These are phyloP conservation scores for Acleris laterana DNA, from an alignment of 2,888 invertebrate genomes.

Conservation along the genomic window DNA sequence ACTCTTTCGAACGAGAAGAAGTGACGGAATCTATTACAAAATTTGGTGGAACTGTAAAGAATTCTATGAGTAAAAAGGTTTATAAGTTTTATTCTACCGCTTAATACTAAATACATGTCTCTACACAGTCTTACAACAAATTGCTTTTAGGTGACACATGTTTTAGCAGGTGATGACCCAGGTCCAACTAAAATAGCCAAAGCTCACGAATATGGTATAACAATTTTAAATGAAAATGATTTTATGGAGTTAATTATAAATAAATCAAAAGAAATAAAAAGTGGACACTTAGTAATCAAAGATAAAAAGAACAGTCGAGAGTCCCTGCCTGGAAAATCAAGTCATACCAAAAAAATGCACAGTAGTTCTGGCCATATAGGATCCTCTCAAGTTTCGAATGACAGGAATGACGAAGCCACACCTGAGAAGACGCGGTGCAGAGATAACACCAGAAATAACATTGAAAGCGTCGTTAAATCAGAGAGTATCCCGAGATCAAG, in stretches of 20 bases:
- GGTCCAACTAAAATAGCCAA: conserved; percentile 94
- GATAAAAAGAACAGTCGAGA: conserved; percentile 42
- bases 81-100: conserved; percentile 30
- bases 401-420: neutral
- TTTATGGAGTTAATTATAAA: conserved; percentile 90
- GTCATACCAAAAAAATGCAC: neutral
- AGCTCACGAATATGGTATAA: conserved; percentile 88
- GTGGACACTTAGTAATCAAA: conserved; percentile 42
- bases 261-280: conserved; percentile 63
- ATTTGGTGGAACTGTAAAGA: conserved; percentile 92
- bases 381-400: neutral
- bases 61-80: conserved; percentile 90
- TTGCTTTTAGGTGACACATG: conserved; percentile 86
- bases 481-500: conserved; percentile 37
- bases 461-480: conserved; percentile 41
- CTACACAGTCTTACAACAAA: neutral
- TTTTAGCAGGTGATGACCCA: conserved; percentile 93
- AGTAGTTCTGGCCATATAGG: neutral
- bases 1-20: conserved; percentile 94
- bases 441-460: conserved; percentile 30
- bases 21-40: conserved; percentile 88
- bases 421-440: conserved; percentile 5
- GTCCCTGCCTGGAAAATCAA: neutral
- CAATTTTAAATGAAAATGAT: conserved; percentile 91
- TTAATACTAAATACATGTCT: neutral